Percentiles rank a stretch among this genome's conserved stretches.
Evolutionary conservation across 2,888 invertebrate species (phyloP).

Genomic region (Rosalia funebris): DNA sequence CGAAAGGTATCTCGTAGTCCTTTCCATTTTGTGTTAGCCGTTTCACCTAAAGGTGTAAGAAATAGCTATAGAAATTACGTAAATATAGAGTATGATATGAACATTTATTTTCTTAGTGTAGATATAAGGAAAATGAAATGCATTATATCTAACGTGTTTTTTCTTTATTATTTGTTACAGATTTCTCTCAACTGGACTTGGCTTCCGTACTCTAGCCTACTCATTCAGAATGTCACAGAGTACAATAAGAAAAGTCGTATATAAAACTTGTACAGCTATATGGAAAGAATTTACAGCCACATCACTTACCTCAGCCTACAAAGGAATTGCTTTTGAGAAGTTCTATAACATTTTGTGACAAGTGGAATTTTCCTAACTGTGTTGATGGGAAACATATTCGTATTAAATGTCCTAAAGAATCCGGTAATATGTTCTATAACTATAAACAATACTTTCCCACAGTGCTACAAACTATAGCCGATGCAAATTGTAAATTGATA

Average conservation of each 20-base stretch:
- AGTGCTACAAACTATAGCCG: constrained; percentile 30
- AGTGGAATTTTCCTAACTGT: constrained; percentile 35
- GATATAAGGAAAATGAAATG: background rate
- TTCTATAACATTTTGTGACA: constrained; percentile 19
- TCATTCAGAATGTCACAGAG: constrained; percentile 43
- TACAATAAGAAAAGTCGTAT: constrained; percentile 39
- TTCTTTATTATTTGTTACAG: constrained; percentile 38
- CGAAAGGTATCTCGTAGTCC: constrained; percentile 20
- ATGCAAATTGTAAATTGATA: constrained; percentile 37
- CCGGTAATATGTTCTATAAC: constrained; percentile 32
- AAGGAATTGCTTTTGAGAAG: constrained; percentile 10
- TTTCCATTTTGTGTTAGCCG: constrained; percentile 11
- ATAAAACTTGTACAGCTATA: constrained; percentile 45
- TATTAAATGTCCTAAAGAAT: constrained; percentile 23
- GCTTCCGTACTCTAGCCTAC: constrained; percentile 40
- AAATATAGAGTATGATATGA: constrained; percentile 2
- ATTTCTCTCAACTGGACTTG: constrained; percentile 44
- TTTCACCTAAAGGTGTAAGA: constrained; percentile 12
- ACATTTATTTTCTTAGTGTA: background rate
- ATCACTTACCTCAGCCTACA: constrained; percentile 44
- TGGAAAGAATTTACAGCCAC: constrained; percentile 39
- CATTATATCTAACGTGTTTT: background rate
- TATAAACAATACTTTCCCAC: constrained; percentile 36
- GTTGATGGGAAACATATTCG: constrained; percentile 32
- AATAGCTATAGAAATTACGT: constrained; percentile 13